phyloP scores from a whole-genome alignment of 2,113 vertebrate species.

The Pteruthius melanotis region DNA sequence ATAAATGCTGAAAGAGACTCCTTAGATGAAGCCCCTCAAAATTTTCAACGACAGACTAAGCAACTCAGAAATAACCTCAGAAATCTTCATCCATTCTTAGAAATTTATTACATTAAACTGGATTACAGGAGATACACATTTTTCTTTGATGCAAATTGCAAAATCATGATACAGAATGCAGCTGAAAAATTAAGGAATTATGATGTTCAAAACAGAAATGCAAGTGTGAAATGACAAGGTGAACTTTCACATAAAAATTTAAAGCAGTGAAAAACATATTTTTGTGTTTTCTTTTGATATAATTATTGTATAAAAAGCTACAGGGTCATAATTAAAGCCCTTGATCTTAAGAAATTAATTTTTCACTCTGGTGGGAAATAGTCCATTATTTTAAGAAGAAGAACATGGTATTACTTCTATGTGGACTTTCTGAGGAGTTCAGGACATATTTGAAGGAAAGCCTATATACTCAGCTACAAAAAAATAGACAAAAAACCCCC shows the following conservation, averaged over 20 bases:
- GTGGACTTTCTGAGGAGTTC: neutral
- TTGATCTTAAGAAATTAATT: neutral
- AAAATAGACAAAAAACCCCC: rapidly evolving
- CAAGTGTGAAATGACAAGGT: neutral
- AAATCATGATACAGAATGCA: neutral
- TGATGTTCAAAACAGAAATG: neutral
- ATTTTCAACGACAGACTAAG: neutral
- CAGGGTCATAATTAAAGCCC: neutral
- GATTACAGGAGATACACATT: neutral
- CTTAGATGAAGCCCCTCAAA: neutral
- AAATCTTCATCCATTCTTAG: neutral
- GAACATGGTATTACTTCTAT: neutral
- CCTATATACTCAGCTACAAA: neutral
- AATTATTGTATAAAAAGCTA: neutral
- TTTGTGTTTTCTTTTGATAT: neutral
- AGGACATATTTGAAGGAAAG: neutral
- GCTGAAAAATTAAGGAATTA: neutral
- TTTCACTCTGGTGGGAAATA: neutral
- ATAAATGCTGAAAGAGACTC: neutral
- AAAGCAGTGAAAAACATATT: rapidly evolving
- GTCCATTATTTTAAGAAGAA: neutral
- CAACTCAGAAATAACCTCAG: neutral
- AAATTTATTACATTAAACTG: neutral
- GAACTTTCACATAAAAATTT: neutral
- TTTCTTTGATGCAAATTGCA: neutral